Evolutionary conservation across 2,113 vertebrate species (phyloP).

Genomic region (Prochilodus magdalenae): DNA sequence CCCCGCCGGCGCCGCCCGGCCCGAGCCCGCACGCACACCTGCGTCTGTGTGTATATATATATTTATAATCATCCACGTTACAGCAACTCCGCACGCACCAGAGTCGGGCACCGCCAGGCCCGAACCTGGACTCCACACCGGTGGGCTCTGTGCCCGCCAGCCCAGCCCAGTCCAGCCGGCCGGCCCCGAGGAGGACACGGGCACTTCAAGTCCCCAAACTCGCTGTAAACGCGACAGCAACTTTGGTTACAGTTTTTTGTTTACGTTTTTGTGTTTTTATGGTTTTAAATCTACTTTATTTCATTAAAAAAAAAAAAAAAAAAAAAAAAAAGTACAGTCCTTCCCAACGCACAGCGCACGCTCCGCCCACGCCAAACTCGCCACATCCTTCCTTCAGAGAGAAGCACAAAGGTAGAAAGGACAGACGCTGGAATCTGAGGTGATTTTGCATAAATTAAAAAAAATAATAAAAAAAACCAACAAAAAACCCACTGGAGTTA

Average conservation of each 20-base stretch:
- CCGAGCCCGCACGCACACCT: constrained; percentile 75
- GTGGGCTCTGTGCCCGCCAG: constrained; percentile 47
- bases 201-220: constrained; percentile 90
- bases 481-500: constrained; percentile 69
- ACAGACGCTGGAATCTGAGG: constrained; percentile 96
- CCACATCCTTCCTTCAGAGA: constrained; percentile 84
- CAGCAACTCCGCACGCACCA: constrained; percentile 88
- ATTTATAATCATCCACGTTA: constrained; percentile 72
- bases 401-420: constrained; percentile 84
- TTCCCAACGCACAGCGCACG: constrained; percentile 87
- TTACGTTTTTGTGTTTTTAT: constrained; percentile 59
- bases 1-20: constrained; percentile 88
- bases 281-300: constrained; percentile 66
- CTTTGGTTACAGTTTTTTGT: constrained; percentile 93
- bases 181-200: constrained; percentile 70
- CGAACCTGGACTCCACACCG: constrained; percentile 70
- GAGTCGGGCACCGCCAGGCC: constrained; percentile 85
- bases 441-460: constrained; percentile 99
- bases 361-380: constrained; percentile 67
- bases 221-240: constrained; percentile 99
- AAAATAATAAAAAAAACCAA: constrained; percentile 71
- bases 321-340: constrained; percentile 71
- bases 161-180: constrained; percentile 25
- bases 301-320: constrained; percentile 76
- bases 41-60: constrained; percentile 67